Evolutionary conservation across 1,140 invertebrate species (phyloP), one percentile per base, ranked within the genome.

Genomic region (Holcopasites calliopsidis): DNA sequence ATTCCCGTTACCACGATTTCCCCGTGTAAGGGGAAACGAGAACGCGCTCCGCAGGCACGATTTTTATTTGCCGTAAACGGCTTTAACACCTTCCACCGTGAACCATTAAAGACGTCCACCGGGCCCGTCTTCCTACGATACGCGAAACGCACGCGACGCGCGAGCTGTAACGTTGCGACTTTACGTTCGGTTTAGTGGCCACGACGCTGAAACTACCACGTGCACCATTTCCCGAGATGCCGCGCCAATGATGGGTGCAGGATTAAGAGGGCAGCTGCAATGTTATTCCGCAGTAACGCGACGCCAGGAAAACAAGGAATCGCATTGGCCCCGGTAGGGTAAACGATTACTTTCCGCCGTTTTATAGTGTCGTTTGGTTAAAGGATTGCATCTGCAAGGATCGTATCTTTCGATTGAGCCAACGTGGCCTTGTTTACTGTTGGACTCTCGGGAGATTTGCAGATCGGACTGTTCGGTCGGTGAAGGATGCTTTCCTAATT

Each of bases 11-110:
- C 31, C 21, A 23, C 11, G 60, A 55, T 38, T 18, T 28, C 7
- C 26, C 0, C 4, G 7, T n/a, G 58, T 3, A 26, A 38, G 23
- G 10, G 1, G 28, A 11, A 3, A 16, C 13, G 57, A 33, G 62
- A 75, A 31, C 66, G 55, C 11, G 13, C 49, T 58, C 66, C 35
- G 21, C 44, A 44, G 23, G 5, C n/a, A 31, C 23, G 33, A 33
- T 75, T 83, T 82, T 83, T 82, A 83, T 57, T 55, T 44, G 47
- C 28, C 80, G 65, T 83, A 83, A 82, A 83, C 31, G 11, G 11
- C 47, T 62, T 74, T 69, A 83, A 82, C 65, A 38, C 54, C 70
- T 61, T 50, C 65, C 49, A 47, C 26, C 47, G 35, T 52, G 58
- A 61, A 52, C 58, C 54, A 82, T 82, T 82, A 83, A 79, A 55